phyloP scores from a whole-genome alignment of 2,113 vertebrate genomes.

The Chamaea fasciata region DNA sequence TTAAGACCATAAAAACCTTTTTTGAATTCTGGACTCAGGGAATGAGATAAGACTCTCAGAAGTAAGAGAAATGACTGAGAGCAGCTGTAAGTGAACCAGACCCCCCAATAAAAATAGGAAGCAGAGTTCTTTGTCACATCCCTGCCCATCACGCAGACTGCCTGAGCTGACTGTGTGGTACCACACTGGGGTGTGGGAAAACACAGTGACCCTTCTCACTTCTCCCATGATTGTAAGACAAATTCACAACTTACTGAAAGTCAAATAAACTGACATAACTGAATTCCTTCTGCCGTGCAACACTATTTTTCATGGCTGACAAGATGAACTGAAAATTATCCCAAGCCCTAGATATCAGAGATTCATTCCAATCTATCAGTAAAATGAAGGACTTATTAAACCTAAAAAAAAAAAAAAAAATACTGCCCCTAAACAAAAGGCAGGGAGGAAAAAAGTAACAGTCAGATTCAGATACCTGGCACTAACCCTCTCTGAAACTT shows the following conservation, averaged over 20 bases:
- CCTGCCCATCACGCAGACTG: neutral
- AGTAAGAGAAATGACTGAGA: neutral
- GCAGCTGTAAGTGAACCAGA: neutral
- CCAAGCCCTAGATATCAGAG: neutral
- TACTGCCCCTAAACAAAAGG: neutral
- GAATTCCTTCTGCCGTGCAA: neutral
- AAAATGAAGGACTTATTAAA: neutral
- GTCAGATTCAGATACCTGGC: neutral
- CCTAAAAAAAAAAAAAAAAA: neutral
- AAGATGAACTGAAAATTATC: neutral
- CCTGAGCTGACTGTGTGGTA: neutral
- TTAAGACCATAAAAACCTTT: neutral
- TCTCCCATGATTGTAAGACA: neutral
- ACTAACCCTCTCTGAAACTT: neutral
- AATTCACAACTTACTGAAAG: neutral
- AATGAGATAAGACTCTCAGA: neutral
- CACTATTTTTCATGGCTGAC: neutral
- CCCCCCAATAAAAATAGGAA: neutral
- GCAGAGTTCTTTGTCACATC: neutral
- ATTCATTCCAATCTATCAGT: neutral
- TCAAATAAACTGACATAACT: neutral
- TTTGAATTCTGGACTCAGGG: neutral
- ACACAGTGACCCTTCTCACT: neutral
- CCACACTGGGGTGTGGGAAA: neutral
- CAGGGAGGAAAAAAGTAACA: neutral